phyloP scores from a whole-genome alignment of 2,113 vertebrate genomes.

The Eulacestoma nigropectus region DNA sequence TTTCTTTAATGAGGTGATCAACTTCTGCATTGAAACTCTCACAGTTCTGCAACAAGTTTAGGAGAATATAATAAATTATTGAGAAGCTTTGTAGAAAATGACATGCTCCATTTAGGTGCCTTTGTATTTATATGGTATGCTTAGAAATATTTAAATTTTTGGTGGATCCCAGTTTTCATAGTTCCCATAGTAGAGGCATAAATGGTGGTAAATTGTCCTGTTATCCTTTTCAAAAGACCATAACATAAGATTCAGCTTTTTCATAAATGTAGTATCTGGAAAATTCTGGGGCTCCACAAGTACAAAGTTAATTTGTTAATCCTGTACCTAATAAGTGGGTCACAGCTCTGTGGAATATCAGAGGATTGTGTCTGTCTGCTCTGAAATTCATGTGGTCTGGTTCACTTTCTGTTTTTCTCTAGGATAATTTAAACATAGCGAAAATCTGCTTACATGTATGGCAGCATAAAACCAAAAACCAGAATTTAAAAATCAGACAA shows the following conservation, averaged over 20 bases:
- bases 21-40: neutral
- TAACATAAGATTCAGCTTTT: neutral
- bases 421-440: neutral
- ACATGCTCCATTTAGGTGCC: neutral
- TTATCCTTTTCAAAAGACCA: neutral
- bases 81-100: neutral
- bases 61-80: neutral
- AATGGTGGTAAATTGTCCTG: neutral
- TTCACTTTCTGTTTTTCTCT: neutral
- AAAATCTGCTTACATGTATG: neutral
- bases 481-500: neutral
- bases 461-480: neutral
- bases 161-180: neutral
- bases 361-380: neutral
- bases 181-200: neutral
- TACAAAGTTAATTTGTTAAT: neutral
- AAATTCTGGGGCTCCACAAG: neutral
- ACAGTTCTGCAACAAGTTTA: neutral
- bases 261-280: neutral
- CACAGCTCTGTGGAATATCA: neutral
- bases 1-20: neutral
- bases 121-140: fast-evolving
- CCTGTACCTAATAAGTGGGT: neutral
- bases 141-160: neutral
- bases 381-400: neutral